Evolutionary conservation across 2,797 vertebrate genomes (phyloP), one percentile per base, ranked within the genome.

Genomic region (Dromococcyx pavoninus): DNA sequence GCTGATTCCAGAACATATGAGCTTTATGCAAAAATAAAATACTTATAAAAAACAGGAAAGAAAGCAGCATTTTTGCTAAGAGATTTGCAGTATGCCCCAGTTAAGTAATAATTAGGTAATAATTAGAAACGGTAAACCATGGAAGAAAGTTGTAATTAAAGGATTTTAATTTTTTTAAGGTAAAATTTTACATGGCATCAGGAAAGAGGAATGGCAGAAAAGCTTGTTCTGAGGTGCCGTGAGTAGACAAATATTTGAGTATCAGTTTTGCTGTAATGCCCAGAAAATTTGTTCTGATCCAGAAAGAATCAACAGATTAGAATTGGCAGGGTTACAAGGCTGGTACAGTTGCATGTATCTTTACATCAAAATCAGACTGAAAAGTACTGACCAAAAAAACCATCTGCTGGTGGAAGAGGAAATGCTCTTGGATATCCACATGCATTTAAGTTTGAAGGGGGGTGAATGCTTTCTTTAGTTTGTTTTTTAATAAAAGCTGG

Each of bases 381-480:
- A 79, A 83, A 30, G 1, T 48, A 35, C 23, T 51, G 6, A 46
- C 24, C 60, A 50, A 51, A 51, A 27, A 9, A 61, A 69, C 43
- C 5, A 17, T 2, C 2, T 2, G 5, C 1, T 14, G 15, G 25
- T n/a, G 9, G 35, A 88, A 83, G 13, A 90, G 9, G 22, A 16
- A 50, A 72, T 35, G 10, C 6, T 78, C 70, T 69, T 64, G 9
- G 6, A 35, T 81, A 41, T 39, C 10, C 11, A 28, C 23, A 62
- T 1, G 10, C 7, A 24, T 14, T 33, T 21, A 61, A 54, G 4
- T 50, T n/a, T 71, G 10, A 4, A 1, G 0, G 10, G 0, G 7
- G 33, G 18, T 11, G 21, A 5, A 8, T 5, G 2, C 8, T 23
- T 27, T 9, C 17, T 24, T 51, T 37, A 33, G 23, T 18, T 28